Percentiles rank a stretch among this genome's conserved stretches.
Evolutionary conservation across 1,140 invertebrate species (phyloP).

Genomic region (Pogonomyrmex barbatus): DNA sequence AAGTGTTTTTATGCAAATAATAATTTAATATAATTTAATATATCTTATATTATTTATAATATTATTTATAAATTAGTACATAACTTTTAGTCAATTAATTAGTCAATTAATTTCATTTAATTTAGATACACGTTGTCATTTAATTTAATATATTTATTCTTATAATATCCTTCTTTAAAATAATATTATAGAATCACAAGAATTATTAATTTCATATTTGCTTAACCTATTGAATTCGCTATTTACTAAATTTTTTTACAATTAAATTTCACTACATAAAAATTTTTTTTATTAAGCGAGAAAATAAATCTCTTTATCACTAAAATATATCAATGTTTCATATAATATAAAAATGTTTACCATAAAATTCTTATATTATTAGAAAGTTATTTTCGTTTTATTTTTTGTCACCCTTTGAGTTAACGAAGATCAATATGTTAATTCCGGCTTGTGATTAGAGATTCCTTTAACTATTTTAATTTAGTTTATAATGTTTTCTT

Average conservation of each 20-base stretch:
- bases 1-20: too few relatives aligned
- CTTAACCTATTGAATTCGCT: too few relatives aligned
- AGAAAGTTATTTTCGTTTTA: not conserved
- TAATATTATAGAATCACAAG: too few relatives aligned
- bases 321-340: not conserved
- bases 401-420: not conserved
- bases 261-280: not conserved
- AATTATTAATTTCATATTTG: too few relatives aligned
- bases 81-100: too few relatives aligned
- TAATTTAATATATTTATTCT: too few relatives aligned
- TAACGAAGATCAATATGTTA: not conserved
- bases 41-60: too few relatives aligned
- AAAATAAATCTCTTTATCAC: not conserved
- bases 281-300: not conserved
- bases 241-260: not conserved
- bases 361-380: not conserved
- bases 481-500: not conserved
- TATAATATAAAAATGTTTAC: not conserved
- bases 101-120: too few relatives aligned
- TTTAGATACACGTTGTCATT: too few relatives aligned
- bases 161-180: too few relatives aligned
- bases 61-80: too few relatives aligned
- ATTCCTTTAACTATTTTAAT: not conserved
- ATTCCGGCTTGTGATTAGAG: not conserved
- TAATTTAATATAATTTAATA: too few relatives aligned